Evolutionary conservation across 2,888 invertebrate genomes (phyloP).

Genomic region (Colletes collaris): DNA sequence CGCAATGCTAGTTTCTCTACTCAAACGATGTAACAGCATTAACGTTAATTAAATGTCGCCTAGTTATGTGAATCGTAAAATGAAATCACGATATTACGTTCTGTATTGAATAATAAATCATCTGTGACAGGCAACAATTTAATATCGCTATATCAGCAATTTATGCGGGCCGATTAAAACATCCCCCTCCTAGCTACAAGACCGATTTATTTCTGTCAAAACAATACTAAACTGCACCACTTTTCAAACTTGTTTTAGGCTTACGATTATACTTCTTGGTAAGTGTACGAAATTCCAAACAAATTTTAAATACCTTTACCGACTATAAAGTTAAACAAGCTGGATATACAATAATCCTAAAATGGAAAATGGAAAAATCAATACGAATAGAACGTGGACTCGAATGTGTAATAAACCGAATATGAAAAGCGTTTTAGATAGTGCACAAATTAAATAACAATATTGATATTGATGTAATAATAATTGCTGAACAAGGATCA

Average conservation of each 20-base stretch:
- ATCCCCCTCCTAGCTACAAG: constrained; percentile 2
- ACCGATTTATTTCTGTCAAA: constrained; percentile 30
- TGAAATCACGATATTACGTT: constrained; percentile 43
- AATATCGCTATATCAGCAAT: constrained; percentile 52
- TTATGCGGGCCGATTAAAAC: constrained; percentile 32
- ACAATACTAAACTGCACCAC: constrained; percentile 14
- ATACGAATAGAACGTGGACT: too few relatives aligned
- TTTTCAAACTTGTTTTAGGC: constrained; percentile 4
- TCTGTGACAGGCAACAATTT: constrained; percentile 46
- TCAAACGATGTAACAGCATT: constrained; percentile 4
- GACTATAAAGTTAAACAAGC: too few relatives aligned
- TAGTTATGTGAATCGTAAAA: constrained; percentile 28
- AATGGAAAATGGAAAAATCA: too few relatives aligned
- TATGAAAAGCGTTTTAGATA: too few relatives aligned
- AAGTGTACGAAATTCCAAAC: too few relatives aligned
- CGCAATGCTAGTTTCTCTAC: background rate
- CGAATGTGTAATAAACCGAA: too few relatives aligned
- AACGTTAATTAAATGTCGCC: constrained; percentile 39
- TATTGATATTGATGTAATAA: background rate
- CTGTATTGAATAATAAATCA: constrained; percentile 49
- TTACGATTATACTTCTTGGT: background rate
- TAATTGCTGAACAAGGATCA: background rate
- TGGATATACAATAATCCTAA: too few relatives aligned
- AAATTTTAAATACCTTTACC: too few relatives aligned
- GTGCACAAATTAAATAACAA: too few relatives aligned